Base-by-base conservation (phyloP, 1,140 invertebrate species). In the Pogonus chalceus region DNA sequence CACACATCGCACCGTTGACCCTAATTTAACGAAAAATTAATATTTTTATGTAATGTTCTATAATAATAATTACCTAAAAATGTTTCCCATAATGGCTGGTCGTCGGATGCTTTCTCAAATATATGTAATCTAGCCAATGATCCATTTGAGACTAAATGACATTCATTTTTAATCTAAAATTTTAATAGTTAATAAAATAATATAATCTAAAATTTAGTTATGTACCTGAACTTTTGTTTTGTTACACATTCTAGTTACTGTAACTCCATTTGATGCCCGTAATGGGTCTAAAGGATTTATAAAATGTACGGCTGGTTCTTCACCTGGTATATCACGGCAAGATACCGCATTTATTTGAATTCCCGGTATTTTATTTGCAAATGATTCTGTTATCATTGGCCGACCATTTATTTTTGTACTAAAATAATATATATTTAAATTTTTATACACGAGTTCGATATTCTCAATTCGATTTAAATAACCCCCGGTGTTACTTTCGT, bases 21-120 rank as follows among this genome's bases (percentile, higher is more conserved):
- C 63, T 63, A 75, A 7, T 31, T 31, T 7, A 31, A 7, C 4
- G 18, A 54, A 56, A 46, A 51, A 24, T 22, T 53, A 31, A 48
- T 20, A 39, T 47, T 23, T 35, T 37, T 16, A 7, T 35, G 3
- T 14, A n/a, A n/a, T 14, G 12, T 52, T 20, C 39, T 39, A 49
- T 48, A 53, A 24, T 24, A 12, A 54, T 35, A 60, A 39, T 62
- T 68, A 78, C 78, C 77, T 65, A 80, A 67, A 61, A 75, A 79
- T 12, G 73, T 76, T 63, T 80, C 76, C 78, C 79, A 81, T 2
- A 77, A 68, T 0, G 74, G 65, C 69, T 72, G 52, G 70, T 76
- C 51, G 69, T 76, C 16, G 63, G 71, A 12, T 64, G 52, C 26
- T 67, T 61, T 76, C 74, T 67, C 74, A 49, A 76, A 71, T 2